Conservation (phyloP, 2,113 vertebrate genomes). For the Saiga tatarica region DNA sequence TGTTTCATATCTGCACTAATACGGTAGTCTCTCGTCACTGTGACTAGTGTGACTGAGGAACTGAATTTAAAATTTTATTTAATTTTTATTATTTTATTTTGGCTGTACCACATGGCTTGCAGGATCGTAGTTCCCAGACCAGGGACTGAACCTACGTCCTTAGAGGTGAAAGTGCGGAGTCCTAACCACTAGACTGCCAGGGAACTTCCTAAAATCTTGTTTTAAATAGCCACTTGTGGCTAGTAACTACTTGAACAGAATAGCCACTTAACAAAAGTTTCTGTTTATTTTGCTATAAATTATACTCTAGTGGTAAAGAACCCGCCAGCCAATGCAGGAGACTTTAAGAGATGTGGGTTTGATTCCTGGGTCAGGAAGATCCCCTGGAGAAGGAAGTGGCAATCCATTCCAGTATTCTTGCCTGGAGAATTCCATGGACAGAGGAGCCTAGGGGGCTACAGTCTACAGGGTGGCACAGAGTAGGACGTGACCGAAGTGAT, state of each 20-base stretch:
- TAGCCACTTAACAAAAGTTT: not conserved
- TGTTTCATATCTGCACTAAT: not conserved
- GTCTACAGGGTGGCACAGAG: not conserved
- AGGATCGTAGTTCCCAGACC: not conserved
- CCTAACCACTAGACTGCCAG: not conserved
- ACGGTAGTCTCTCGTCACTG: not conserved
- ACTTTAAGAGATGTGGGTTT: not conserved
- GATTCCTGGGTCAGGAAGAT: not conserved
- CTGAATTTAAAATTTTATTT: conserved; percentile 34
- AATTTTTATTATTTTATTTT: not conserved
- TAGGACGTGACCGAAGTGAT: not conserved
- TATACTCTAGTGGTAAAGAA: not conserved
- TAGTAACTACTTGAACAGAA: not conserved
- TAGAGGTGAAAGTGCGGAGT: not conserved
- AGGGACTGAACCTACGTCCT: not conserved
- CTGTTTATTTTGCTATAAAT: conserved; percentile 2
- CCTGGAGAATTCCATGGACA: not conserved
- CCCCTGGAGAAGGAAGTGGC: not conserved
- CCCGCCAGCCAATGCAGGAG: not conserved
- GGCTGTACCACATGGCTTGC: not conserved
- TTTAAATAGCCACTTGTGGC: not conserved
- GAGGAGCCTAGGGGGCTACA: not conserved
- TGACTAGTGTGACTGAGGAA: not conserved
- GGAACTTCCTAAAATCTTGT: not conserved
- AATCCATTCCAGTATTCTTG: not conserved